phyloP scores from a whole-genome alignment of 2,888 invertebrate genomes.

The Platycheirus albimanus region DNA sequence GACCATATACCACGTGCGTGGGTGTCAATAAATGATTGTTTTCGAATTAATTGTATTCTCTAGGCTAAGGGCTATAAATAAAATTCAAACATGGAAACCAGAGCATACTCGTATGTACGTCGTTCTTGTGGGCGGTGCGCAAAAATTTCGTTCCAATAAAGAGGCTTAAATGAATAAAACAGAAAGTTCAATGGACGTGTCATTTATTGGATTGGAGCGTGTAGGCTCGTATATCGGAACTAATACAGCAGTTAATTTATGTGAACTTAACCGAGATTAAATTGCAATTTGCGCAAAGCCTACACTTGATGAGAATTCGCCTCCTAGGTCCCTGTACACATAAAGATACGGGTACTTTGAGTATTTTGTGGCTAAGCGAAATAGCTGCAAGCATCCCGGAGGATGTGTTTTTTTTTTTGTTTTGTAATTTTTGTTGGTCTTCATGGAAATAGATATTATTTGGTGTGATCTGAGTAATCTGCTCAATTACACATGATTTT shows the following conservation, averaged over 20 bases:
- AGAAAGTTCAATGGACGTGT: conserved; percentile 31
- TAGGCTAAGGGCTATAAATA: conserved; percentile 36
- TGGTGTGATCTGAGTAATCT: no score
- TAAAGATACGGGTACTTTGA: no score
- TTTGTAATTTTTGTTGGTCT: no score
- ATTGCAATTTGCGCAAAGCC: conserved; percentile 23
- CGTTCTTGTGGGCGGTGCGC: conserved; percentile 44
- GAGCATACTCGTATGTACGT: no score
- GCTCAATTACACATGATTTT: no score
- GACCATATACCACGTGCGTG: conserved; percentile 16
- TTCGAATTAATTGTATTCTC: conserved; percentile 41
- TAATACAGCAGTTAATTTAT: conserved; percentile 38
- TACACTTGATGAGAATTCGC: no score
- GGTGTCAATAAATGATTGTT: conserved; percentile 49
- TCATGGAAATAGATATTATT: no score
- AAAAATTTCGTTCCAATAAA: conserved; percentile 40
- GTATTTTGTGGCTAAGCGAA: no score
- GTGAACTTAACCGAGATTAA: conserved; percentile 31
- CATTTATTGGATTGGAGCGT: conserved; percentile 9
- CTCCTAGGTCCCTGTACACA: no score
- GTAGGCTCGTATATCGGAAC: conserved; percentile 27
- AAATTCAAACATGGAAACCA: neutral
- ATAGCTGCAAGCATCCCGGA: no score
- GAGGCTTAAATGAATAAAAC: conserved; percentile 5
- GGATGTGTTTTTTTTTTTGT: no score